These are phyloP conservation scores for Holocentrus rufus DNA, from an alignment of 2,797 vertebrate species.

Conservation along the genomic window DNA sequence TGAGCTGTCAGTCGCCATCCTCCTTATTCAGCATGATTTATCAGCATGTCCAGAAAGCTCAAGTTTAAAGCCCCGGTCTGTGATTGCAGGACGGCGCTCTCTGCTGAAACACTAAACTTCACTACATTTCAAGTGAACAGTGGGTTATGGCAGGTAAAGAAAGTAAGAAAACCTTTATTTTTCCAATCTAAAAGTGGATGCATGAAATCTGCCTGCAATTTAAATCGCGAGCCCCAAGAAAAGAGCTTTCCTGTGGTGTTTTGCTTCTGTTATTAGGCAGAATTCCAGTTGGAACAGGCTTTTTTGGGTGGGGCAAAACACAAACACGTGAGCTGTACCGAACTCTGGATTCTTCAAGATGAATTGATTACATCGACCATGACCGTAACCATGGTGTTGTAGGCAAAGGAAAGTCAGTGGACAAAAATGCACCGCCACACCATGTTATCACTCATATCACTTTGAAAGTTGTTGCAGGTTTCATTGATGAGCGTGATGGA, in stretches of 20 bases:
- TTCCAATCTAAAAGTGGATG: not conserved
- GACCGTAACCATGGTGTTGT: not conserved
- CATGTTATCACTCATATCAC: too few relatives aligned
- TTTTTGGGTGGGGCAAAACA: not conserved
- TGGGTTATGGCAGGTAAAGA: too few relatives aligned
- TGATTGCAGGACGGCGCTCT: not conserved
- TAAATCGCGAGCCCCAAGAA: not conserved
- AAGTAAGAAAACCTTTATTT: too few relatives aligned
- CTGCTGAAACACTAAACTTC: conserved; percentile 10
- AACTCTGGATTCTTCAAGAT: conserved; percentile 2
- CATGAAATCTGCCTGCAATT: not conserved
- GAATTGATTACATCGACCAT: not conserved
- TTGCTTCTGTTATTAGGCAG: not conserved
- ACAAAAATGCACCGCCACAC: too few relatives aligned
- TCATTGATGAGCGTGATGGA: too few relatives aligned
- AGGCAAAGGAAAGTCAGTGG: too few relatives aligned
- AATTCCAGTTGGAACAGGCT: not conserved
- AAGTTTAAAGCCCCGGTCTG: conserved; percentile 34
- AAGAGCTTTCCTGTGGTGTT: not conserved
- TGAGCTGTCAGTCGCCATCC: conserved; percentile 32
- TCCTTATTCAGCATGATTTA: conserved; percentile 55
- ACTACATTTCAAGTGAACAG: too few relatives aligned
- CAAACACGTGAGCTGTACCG: not conserved
- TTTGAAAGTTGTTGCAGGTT: too few relatives aligned
- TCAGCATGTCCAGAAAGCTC: conserved; percentile 34